phyloP scores from a whole-genome alignment of 1,140 invertebrate genomes.

The Anoplolepis gracilipes region DNA sequence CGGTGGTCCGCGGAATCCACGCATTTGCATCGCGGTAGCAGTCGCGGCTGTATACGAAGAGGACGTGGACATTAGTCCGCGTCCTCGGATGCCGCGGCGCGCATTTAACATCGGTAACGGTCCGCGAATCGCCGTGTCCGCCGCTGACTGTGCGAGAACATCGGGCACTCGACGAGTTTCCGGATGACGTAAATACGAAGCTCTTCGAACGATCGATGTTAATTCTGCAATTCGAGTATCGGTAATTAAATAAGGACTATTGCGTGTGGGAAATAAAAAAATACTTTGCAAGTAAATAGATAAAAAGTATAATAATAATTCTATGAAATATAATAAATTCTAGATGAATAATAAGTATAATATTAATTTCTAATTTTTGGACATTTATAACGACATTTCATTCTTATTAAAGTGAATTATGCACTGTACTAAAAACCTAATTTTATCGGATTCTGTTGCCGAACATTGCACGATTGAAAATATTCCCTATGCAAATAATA shows the following conservation, averaged over 20 bases:
- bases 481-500: neutral
- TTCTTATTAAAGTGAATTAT: neutral
- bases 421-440: neutral
- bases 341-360: neutral
- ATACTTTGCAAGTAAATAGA: no score
- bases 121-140: conserved; percentile 75
- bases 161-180: conserved; percentile 8
- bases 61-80: conserved; percentile 83
- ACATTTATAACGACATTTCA: neutral
- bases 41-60: conserved; percentile 71
- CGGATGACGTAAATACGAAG: conserved; percentile 20
- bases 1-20: conserved; percentile 75
- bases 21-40: conserved; percentile 81
- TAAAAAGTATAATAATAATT: neutral
- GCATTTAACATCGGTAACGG: conserved; percentile 84
- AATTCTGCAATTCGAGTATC: neutral
- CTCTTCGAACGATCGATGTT: neutral
- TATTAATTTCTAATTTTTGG: neutral
- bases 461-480: neutral
- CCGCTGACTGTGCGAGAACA: conserved; percentile 42
- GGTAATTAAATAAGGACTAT: neutral
- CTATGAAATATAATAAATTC: no score
- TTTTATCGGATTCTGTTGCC: neutral
- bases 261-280: neutral
- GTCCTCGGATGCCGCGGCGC: conserved; percentile 82